Evolutionary conservation across 35 echinoderm and acorn worm genomes (phyloP), one percentile per base, ranked within the genome.

Genomic region (Antedon bifida): DNA sequence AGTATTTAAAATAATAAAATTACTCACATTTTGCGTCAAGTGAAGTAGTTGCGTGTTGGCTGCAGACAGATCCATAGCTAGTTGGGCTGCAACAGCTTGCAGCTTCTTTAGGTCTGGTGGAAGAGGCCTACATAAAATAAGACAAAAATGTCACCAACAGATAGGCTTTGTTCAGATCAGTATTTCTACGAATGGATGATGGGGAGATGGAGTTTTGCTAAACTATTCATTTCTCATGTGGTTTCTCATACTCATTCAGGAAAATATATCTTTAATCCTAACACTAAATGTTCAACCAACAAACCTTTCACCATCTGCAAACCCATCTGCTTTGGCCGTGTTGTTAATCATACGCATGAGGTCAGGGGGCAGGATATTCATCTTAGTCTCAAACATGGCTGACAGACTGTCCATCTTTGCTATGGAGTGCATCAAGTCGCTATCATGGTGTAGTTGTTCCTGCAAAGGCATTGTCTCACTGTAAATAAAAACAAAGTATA

Each of bases 391-490:
- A 42, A 90, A 84, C 30, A 92, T 78, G 35, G 90, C 74, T 29
- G 86, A 84, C 30, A 82, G 82, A 30, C 87, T 55, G 78, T 92
- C 93, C 39, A 85, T 55, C 56, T 83, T 86, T 16, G 87, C 81
- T 28, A 96, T 77, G 39, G 83, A 85, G 30, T 81, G 82, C 23
- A 92, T n/a, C 19, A 87, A 84, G 23, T 86, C 30, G 84, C 87
- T 92, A 77, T 91, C 90, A 29, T 85, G 77, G 31, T 83, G 39
- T 73, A 96, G 86, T 83, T 96, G 89, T 33, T 96, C 93, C 39
- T 83, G 45, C 30, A 96, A 75, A 36, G 85, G 34, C 31, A 83
- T 34, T 23, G 29, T 36, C 74, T 88, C 80, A 88, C 80, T 83
- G 73, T 44, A 74, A 73, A 83, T 80, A 34, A 86, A 78, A 32